Conservation (phyloP, 2,888 invertebrate species). For the Marasmarcha lunaedactyla region DNA sequence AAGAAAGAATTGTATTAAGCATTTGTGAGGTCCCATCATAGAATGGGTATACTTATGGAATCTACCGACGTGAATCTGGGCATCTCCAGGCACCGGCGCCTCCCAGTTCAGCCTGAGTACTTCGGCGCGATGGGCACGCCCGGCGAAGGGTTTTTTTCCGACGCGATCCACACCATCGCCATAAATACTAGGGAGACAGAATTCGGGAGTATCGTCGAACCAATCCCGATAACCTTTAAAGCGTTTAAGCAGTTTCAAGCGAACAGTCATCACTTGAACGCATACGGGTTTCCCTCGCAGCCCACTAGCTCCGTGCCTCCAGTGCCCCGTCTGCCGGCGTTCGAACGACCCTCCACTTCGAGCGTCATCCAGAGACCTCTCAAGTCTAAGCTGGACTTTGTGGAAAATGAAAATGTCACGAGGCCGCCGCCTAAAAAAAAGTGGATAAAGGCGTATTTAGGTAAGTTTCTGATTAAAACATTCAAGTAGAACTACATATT, state of each 20-base stretch:
- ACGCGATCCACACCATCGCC: slow-evolving; percentile 49
- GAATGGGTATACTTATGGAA: slow-evolving; percentile 68
- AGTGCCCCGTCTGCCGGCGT: slow-evolving; percentile 26
- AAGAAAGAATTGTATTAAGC: slow-evolving; percentile 23
- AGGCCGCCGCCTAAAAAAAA: slow-evolving; percentile 78
- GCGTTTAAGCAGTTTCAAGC: slow-evolving; percentile 40
- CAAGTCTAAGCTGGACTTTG: slow-evolving; percentile 25
- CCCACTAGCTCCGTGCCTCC: slow-evolving; percentile 30
- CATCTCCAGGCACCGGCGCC: slow-evolving; percentile 41
- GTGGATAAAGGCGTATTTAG: slow-evolving; percentile 78
- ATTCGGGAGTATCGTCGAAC: slow-evolving; percentile 50
- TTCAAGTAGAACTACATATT: not conserved
- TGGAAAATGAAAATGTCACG: slow-evolving; percentile 31
- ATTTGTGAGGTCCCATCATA: slow-evolving; percentile 35
- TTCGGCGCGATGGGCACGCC: slow-evolving; percentile 50
- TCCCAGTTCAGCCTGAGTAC: slow-evolving; percentile 32
- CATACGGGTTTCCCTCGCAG: slow-evolving; percentile 34
- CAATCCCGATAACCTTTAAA: slow-evolving; percentile 49
- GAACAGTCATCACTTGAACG: slow-evolving; percentile 29
- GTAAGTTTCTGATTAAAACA: slow-evolving; percentile 38
- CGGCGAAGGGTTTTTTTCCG: slow-evolving; percentile 35
- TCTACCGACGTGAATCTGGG: slow-evolving; percentile 54
- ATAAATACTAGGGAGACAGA: slow-evolving; percentile 56
- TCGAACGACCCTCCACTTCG: slow-evolving; percentile 31
- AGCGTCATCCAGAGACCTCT: slow-evolving; percentile 24